Percentiles rank a stretch among this genome's conserved stretches.
phyloP scores from a whole-genome alignment of 2,113 vertebrate species.

The Ursus arctos region DNA sequence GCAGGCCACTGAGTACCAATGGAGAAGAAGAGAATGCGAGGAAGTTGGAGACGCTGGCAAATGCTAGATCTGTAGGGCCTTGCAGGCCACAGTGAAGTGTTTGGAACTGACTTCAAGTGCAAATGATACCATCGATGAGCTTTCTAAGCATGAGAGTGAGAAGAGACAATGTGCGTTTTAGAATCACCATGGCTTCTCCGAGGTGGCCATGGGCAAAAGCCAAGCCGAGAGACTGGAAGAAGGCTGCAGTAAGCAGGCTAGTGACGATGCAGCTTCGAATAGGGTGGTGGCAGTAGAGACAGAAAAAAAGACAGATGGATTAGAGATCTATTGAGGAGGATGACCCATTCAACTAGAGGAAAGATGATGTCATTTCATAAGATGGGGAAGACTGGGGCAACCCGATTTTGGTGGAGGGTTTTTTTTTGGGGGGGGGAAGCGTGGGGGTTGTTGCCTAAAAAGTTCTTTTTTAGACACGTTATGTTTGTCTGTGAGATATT shows the following conservation, averaged over 20 bases:
- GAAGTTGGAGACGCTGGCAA: not conserved
- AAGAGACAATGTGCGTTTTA: not conserved
- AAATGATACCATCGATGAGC: not conserved
- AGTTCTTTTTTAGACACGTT: not conserved
- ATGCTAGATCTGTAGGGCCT: not conserved
- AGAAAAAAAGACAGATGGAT: not conserved
- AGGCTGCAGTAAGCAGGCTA: not conserved
- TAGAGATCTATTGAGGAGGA: not conserved
- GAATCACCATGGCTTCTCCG: not conserved
- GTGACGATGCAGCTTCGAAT: not conserved
- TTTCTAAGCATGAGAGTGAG: not conserved
- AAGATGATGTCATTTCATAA: conserved; percentile 10
- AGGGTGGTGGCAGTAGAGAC: not conserved
- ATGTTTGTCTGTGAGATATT: not conserved
- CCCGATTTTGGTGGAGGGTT: not conserved
- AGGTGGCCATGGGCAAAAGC: not conserved
- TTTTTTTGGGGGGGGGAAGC: rapidly evolving
- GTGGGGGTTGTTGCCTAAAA: not conserved
- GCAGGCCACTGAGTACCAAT: not conserved
- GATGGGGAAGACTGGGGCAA: not conserved
- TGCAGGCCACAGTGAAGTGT: not conserved
- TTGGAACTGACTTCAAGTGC: not conserved
- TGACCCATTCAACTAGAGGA: not conserved
- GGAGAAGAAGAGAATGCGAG: not conserved
- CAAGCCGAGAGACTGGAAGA: not conserved